phyloP scores from a whole-genome alignment of 2,113 vertebrate genomes.

The Muntiacus reevesi region DNA sequence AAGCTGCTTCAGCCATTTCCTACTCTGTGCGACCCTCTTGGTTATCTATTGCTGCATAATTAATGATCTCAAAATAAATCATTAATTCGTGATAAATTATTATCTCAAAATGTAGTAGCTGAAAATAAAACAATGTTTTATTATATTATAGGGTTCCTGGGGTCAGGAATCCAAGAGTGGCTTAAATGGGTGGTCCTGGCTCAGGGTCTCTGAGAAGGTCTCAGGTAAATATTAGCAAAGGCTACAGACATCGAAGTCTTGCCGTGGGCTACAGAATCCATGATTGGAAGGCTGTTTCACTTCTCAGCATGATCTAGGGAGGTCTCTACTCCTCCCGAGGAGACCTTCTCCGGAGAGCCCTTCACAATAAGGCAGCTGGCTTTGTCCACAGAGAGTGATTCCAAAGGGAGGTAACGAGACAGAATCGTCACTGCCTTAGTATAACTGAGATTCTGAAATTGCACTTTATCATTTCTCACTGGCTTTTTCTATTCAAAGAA shows the following conservation, averaged over 20 bases:
- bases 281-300: background rate
- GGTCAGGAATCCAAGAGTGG: background rate
- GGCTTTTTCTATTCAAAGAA: background rate
- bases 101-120: background rate
- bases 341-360: background rate
- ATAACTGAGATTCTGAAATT: background rate
- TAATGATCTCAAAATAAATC: background rate
- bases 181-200: background rate
- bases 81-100: background rate
- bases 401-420: background rate
- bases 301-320: background rate
- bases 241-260: background rate
- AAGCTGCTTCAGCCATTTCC: background rate
- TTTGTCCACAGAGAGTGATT: background rate
- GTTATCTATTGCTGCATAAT: background rate
- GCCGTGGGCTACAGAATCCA: background rate
- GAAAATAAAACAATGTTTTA: background rate
- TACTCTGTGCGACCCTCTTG: background rate
- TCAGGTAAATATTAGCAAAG: background rate
- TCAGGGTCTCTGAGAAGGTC: background rate
- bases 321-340: background rate
- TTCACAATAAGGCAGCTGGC: background rate
- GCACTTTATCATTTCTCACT: background rate
- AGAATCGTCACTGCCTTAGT: background rate
- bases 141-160: background rate